Conservation (phyloP, 2,113 vertebrate species). For the Chinchilla lanigera region DNA sequence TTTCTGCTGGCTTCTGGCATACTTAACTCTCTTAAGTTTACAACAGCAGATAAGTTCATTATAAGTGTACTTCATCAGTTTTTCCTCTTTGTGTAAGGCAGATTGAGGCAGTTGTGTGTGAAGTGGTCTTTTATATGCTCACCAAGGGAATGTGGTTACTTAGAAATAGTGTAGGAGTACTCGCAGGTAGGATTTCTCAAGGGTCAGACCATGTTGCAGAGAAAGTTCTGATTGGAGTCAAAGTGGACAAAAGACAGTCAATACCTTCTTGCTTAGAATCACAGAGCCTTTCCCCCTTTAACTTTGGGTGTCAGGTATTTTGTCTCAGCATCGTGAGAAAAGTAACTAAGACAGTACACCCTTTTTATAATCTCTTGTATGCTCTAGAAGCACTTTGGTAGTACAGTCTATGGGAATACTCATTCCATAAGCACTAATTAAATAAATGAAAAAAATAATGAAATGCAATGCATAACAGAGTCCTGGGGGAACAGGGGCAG, state of each 20-base stretch:
- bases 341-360: not conserved
- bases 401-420: not conserved
- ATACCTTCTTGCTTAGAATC: not conserved
- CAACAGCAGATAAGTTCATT: not conserved
- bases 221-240: not conserved
- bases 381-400: not conserved
- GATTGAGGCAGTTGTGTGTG: not conserved
- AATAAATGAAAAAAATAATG: not conserved
- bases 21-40: not conserved
- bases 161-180: not conserved
- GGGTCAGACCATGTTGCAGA: not conserved
- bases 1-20: not conserved
- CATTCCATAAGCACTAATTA: not conserved
- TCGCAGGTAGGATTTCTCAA: not conserved
- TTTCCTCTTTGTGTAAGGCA: not conserved
- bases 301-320: not conserved
- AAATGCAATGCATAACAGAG: not conserved
- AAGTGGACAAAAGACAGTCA: not conserved
- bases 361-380: fast-evolving
- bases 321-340: not conserved
- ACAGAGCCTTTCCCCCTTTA: not conserved
- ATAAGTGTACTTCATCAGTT: not conserved
- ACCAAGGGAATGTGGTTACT: not conserved
- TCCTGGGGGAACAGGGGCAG: not conserved
- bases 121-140: not conserved